A percentile compares a stretch with the other conserved stretches of the same genome.
phyloP scores from a whole-genome alignment of 2,888 invertebrate species.

The Hanleya hanleyi region DNA sequence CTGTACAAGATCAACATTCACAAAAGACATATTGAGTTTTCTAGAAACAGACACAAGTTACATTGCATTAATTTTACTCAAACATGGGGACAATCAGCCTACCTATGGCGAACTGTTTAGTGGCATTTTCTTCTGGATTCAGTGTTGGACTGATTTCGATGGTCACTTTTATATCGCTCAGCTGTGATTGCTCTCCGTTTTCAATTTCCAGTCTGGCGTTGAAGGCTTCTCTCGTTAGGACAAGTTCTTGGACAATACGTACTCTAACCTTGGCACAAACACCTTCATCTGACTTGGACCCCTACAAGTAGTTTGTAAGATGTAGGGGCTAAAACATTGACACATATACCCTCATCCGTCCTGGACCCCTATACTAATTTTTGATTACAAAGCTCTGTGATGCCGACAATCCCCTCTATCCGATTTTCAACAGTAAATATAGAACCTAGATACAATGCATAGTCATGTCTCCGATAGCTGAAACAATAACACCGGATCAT shows the following conservation, averaged over 20 bases:
- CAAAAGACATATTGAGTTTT: too few species aligned
- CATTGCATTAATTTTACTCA: too few species aligned
- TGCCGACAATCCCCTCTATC: too few species aligned
- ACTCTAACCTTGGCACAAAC: constrained; percentile 47
- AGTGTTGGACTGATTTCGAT: constrained; percentile 29
- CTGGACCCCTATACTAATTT: too few species aligned
- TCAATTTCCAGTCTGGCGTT: constrained; percentile 47
- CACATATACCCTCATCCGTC: not conserved
- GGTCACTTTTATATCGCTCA: constrained; percentile 38
- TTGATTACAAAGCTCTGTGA: too few species aligned
- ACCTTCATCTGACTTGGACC: constrained; percentile 31
- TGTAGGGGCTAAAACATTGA: not conserved
- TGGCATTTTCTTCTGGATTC: constrained; percentile 28
- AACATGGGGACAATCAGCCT: not conserved
- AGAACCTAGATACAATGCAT: too few species aligned
- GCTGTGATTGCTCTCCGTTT: constrained; percentile 39
- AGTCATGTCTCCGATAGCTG: too few species aligned
- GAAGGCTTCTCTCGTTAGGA: constrained; percentile 46
- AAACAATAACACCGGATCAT: too few species aligned
- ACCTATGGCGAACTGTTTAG: constrained; percentile 43
- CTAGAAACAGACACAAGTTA: too few species aligned
- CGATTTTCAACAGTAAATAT: too few species aligned
- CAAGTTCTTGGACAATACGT: constrained; percentile 43
- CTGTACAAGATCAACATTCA: too few species aligned
- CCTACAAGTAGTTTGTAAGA: too few species aligned